phyloP scores from a whole-genome alignment of 2,888 invertebrate genomes.

The Arge pagana region DNA sequence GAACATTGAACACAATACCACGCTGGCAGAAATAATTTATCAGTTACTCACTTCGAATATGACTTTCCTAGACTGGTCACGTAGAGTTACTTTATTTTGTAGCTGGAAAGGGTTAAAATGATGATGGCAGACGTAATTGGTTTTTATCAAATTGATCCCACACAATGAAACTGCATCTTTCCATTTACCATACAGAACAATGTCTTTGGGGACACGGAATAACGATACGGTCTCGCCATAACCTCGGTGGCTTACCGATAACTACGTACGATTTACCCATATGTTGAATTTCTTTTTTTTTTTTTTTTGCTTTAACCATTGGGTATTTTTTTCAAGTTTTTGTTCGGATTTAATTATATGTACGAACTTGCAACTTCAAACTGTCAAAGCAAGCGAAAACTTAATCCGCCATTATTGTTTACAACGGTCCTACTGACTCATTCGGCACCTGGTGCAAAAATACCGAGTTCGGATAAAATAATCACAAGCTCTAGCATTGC shows the following conservation, averaged over 20 bases:
- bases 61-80: not conserved
- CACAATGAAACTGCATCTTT: not conserved
- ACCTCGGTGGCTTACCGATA: constrained; percentile 1
- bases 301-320: not conserved
- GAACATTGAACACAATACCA: not conserved
- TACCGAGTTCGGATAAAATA: constrained; percentile 2
- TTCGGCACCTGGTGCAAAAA: not conserved
- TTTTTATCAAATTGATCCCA: not conserved
- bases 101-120: not conserved
- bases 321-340: not conserved
- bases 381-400: not conserved
- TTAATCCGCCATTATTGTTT: not conserved
- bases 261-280: not conserved
- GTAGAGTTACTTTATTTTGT: not conserved
- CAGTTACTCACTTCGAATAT: not conserved
- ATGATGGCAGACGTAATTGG: not conserved
- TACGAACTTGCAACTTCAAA: not conserved
- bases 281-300: not conserved
- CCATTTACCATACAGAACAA: not conserved
- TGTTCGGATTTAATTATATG: not conserved
- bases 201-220: not conserved
- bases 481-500: constrained; percentile 3
- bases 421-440: constrained; percentile 2
- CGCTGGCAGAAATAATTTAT: not conserved
- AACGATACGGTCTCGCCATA: constrained; percentile 6